Base-by-base conservation (phyloP, 2,888 invertebrate genomes). In the Epistrophella euchroma region DNA sequence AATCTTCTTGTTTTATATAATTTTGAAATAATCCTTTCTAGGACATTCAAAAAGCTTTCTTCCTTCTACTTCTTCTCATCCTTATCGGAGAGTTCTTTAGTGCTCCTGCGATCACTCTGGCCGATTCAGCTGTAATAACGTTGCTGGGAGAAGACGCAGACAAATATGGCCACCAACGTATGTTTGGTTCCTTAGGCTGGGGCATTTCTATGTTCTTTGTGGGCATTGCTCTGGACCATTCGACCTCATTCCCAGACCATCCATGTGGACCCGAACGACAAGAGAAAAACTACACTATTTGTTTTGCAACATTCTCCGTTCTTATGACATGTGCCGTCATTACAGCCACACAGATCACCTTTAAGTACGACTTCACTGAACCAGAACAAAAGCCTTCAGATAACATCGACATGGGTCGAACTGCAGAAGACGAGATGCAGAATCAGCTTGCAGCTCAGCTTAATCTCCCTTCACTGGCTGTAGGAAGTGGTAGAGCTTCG, bases 151-250 rank as follows among this genome's bases (percentile, higher is more conserved):
- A 98, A 90, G 97, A 97, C 90, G 96, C 96, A 0, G 97, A 97
- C 90, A 95, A 95, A 94, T 98, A 99, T 92, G 99, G 99, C 0
- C 97, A 98, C 90, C 99, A 99, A 93, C 95, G 99, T 89, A 98
- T 99, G 98, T 99, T 98, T 91, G 98, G 98, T 2, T 98, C 98
- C 19, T 94, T 99, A 76, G 99, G 99, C 56, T 99, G 99, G 99
- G 99, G 98, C 35, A 93, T 99, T 89, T 97, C 99, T 58, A 99
- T 99, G 99, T 99, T 99, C 93, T 96, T 99, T 91, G 98, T 99
- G 81, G 92, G 92, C 84, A 98, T 98, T 89, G 98, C 97, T 2
- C 93, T 99, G 83, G 99, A 99, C 93, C 98, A 99, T 92, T 98
- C 98, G 77, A 98, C 98, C 22, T 96, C 98, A 0, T 99, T 99